Conservation (phyloP, 1,140 invertebrate genomes). For the Aphaenogaster rudis region DNA sequence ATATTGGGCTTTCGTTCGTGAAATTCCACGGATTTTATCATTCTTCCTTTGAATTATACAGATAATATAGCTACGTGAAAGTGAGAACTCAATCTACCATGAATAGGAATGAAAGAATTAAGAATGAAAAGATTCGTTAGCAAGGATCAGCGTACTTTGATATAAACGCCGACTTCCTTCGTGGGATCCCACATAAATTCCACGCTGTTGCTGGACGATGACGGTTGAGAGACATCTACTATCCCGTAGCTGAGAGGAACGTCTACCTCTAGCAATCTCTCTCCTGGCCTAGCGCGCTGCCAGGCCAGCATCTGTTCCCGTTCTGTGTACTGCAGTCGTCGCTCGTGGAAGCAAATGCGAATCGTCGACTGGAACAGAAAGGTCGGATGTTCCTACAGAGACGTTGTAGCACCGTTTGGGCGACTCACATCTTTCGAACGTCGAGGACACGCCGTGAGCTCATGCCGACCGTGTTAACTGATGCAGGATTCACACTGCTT, state of each 20-base stretch:
- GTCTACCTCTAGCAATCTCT: slow-evolving; percentile 97
- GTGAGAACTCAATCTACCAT: not conserved
- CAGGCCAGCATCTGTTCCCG: slow-evolving; percentile 96
- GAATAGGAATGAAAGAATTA: not conserved
- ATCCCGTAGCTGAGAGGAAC: slow-evolving; percentile 97
- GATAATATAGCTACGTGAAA: not conserved
- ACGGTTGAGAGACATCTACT: slow-evolving; percentile 93
- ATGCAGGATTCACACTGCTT: too few species aligned
- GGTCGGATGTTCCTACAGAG: slow-evolving; percentile 76
- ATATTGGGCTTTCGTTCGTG: not conserved
- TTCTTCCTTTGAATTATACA: not conserved
- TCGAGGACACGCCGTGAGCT: slow-evolving; percentile 63
- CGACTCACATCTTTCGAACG: slow-evolving; percentile 78
- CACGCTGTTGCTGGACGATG: slow-evolving; percentile 91
- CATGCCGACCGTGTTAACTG: slow-evolving; percentile 30
- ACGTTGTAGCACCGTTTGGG: slow-evolving; percentile 78
- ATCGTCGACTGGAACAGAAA: slow-evolving; percentile 92
- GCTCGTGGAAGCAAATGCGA: slow-evolving; percentile 97
- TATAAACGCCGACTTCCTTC: slow-evolving; percentile 97
- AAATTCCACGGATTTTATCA: not conserved
- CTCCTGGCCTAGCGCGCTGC: slow-evolving; percentile 95
- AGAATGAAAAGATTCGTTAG: not conserved
- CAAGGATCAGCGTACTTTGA: slow-evolving; percentile 89
- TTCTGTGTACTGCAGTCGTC: slow-evolving; percentile 98
- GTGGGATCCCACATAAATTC: slow-evolving; percentile 98